Percentiles rank a stretch among this genome's conserved stretches.
These are phyloP conservation scores for Chiloscyllium plagiosum DNA, from an alignment of 2,113 vertebrate species.

Conservation along the genomic window DNA sequence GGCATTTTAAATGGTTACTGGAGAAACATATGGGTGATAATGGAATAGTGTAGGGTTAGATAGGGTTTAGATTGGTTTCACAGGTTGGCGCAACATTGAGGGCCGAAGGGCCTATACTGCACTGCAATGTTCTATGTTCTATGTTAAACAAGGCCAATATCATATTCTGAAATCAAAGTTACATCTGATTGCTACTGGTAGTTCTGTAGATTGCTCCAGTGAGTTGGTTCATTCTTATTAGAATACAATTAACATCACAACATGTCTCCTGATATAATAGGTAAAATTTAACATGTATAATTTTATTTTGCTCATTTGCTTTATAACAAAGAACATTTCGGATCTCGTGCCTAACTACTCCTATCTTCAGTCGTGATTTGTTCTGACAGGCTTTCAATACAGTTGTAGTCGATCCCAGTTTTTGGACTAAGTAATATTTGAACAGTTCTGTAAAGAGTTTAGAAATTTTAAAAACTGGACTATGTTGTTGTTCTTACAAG, in stretches of 20 bases:
- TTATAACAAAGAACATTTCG: background rate
- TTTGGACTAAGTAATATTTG: background rate
- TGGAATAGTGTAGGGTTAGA: no score
- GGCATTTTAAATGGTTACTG: no score
- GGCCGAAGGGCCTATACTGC: no score
- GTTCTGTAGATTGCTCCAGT: background rate
- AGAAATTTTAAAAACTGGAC: background rate
- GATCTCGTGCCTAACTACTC: background rate
- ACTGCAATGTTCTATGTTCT: no score
- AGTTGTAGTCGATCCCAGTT: no score
- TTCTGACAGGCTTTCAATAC: background rate
- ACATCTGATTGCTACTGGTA: background rate
- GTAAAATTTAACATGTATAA: background rate
- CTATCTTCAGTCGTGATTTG: background rate
- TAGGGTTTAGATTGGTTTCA: no score
- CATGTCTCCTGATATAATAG: background rate
- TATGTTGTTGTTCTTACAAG: background rate
- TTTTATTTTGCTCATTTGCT: background rate
- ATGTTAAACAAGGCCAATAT: background rate
- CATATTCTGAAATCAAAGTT: background rate
- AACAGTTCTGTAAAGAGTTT: background rate
- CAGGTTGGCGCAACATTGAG: no score
- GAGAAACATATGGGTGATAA: no score
- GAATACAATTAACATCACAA: background rate
- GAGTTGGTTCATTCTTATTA: background rate